Conservation (phyloP, 2,797 vertebrate genomes). For the Australoheros facetus region DNA sequence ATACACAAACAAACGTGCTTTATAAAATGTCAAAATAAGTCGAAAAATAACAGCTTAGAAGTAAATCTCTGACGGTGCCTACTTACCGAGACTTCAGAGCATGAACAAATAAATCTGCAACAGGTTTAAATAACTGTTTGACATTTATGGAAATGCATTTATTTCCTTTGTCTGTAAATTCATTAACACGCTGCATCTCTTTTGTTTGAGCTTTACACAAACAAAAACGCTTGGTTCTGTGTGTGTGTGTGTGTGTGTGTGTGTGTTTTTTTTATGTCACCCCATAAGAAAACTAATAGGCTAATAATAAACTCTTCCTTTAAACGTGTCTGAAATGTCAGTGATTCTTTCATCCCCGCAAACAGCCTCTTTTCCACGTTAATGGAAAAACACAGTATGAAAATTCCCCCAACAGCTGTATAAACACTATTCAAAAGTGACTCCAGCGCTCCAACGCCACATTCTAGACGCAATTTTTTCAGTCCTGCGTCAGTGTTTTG, state of each 20-base stretch:
- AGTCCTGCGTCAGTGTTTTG: conserved; percentile 17
- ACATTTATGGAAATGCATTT: neutral
- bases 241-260: neutral
- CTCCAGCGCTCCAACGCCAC: conserved; percentile 23
- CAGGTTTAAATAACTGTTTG: neutral
- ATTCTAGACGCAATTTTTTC: conserved; percentile 13
- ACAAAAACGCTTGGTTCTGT: neutral
- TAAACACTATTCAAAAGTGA: conserved; percentile 34
- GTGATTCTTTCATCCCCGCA: neutral
- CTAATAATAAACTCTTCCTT: neutral
- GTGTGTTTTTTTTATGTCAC: neutral
- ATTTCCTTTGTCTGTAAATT: neutral
- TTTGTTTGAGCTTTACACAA: neutral
- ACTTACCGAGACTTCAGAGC: neutral
- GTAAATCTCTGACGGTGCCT: conserved; percentile 1
- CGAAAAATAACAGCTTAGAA: neutral
- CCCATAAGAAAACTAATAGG: neutral
- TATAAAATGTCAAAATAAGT: neutral
- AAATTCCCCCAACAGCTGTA: conserved; percentile 35
- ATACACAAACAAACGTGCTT: neutral
- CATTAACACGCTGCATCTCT: neutral
- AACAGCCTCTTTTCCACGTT: conserved; percentile 1
- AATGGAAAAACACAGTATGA: conserved; percentile 1
- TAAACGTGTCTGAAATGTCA: neutral
- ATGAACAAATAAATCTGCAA: neutral